Percentiles rank a stretch among this genome's conserved stretches.
phyloP scores from a whole-genome alignment of 92 coral and sea anemone species.

The Epizoanthus rinbou region DNA sequence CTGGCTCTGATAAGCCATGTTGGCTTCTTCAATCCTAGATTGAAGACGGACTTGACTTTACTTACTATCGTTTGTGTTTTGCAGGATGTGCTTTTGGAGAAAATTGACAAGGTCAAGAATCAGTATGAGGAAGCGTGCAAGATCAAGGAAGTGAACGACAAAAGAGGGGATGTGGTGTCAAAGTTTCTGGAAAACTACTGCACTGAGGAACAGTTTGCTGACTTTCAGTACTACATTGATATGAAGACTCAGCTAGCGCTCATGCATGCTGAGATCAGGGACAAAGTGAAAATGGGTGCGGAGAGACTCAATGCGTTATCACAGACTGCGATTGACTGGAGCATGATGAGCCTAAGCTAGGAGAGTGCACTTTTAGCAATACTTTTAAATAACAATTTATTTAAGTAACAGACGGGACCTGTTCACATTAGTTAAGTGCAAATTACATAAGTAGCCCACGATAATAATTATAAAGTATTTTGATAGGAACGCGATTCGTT shows the following conservation, averaged over 20 bases:
- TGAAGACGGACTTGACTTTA: too few relatives aligned
- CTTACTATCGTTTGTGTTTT: neutral
- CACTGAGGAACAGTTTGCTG: conserved; percentile 92
- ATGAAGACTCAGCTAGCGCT: conserved; percentile 98
- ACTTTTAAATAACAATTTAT: neutral
- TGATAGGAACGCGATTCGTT: too few relatives aligned
- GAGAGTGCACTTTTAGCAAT: neutral
- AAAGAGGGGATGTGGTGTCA: conserved; percentile 93
- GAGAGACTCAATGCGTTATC: conserved; percentile 84
- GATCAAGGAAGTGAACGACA: conserved; percentile 96
- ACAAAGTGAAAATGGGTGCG: conserved; percentile 97
- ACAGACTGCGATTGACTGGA: conserved; percentile 96
- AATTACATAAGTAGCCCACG: neutral
- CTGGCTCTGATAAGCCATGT: too few relatives aligned
- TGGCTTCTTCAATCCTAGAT: too few relatives aligned
- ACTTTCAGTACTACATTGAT: conserved; percentile 97
- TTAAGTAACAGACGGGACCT: neutral
- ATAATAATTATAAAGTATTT: too few relatives aligned
- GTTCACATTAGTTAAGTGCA: neutral
- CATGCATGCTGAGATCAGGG: conserved; percentile 96
- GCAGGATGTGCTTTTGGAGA: conserved; percentile 87
- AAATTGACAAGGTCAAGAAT: conserved; percentile 86
- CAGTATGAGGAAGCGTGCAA: conserved; percentile 97
- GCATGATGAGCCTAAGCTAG: conserved; percentile 59
- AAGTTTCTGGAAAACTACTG: conserved; percentile 88